These are phyloP conservation scores for Oryzias javanicus DNA, from an alignment of 2,113 vertebrate genomes.

Conservation along the genomic window DNA sequence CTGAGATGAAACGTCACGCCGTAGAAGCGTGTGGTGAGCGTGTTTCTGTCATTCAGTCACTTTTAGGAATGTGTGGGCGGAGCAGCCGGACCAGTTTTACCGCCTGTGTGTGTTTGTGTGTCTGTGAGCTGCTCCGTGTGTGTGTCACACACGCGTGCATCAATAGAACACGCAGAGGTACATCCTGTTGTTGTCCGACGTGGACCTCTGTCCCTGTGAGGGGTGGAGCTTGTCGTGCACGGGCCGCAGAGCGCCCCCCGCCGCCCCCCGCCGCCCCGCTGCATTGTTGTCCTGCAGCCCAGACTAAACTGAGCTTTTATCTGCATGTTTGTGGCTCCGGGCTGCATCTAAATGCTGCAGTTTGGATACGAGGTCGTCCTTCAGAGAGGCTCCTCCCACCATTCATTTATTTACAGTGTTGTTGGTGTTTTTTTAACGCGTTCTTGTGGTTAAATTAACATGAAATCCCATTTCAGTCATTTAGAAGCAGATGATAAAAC, in stretches of 20 bases:
- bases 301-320: slow-evolving; percentile 42
- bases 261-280: slow-evolving; percentile 21
- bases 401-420: too few species aligned
- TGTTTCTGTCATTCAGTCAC: slow-evolving; percentile 65
- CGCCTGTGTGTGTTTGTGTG: slow-evolving; percentile 43
- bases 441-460: too few species aligned
- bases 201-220: slow-evolving; percentile 40
- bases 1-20: too few species aligned
- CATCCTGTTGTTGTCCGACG: slow-evolving; percentile 70
- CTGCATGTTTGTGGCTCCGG: not conserved
- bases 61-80: slow-evolving; percentile 72
- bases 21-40: too few species aligned
- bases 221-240: slow-evolving; percentile 21
- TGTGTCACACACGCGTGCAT: slow-evolving; percentile 20
- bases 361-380: not conserved
- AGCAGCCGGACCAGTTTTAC: slow-evolving; percentile 67
- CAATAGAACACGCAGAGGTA: slow-evolving; percentile 31
- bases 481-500: too few species aligned
- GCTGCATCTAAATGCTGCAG: not conserved
- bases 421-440: too few species aligned
- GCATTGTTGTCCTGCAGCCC: slow-evolving; percentile 12
- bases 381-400: too few species aligned
- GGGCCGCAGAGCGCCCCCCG: too few species aligned
- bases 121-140: slow-evolving; percentile 9
- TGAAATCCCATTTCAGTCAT: too few species aligned